These are phyloP conservation scores for Melinopterus prodromus DNA, from an alignment of 2,888 invertebrate species.

Conservation along the genomic window DNA sequence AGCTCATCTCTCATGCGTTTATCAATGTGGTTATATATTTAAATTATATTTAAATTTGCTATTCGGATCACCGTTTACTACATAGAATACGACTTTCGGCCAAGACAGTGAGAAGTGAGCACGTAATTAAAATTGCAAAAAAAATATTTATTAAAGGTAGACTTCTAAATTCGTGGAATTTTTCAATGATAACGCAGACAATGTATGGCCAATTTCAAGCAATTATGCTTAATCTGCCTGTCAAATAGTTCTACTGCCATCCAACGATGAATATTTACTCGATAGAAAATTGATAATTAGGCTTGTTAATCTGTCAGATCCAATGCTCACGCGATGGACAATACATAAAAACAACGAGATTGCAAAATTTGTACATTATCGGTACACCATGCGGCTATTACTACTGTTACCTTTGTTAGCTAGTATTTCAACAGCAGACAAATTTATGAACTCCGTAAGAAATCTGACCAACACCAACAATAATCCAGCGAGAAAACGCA, in stretches of 20 bases:
- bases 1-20: no score
- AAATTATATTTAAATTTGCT: no score
- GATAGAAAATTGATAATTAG: background rate
- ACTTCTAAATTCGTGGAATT: background rate
- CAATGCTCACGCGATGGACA: background rate
- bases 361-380: background rate
- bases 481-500: slow-evolving; percentile 19
- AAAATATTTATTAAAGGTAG: no score
- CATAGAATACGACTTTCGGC: no score
- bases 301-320: background rate
- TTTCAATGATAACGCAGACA: background rate
- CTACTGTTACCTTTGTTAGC: background rate
- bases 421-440: slow-evolving; percentile 8
- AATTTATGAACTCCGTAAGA: slow-evolving; percentile 29
- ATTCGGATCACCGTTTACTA: no score
- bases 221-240: background rate
- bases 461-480: slow-evolving; percentile 27
- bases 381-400: background rate
- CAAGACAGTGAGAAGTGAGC: no score
- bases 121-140: no score
- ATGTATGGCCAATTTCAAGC: background rate
- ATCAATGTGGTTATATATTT: no score
- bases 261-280: background rate
- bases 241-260: background rate
- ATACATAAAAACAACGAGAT: background rate